Base-by-base conservation (phyloP, 35 echinoderm and acorn worm genomes). In the Amphiura filiformis region DNA sequence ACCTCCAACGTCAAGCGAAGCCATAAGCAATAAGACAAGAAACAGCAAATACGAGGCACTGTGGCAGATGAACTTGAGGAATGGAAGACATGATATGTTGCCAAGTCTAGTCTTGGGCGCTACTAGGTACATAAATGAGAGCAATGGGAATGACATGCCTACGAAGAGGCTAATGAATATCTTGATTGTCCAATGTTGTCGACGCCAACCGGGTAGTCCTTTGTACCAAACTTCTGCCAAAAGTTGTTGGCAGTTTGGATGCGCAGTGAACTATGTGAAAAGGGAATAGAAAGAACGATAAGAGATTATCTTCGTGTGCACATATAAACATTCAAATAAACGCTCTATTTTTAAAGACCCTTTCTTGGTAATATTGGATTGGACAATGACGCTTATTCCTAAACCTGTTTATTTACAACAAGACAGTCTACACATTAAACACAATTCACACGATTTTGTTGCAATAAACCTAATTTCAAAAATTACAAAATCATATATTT, bases 21-120 rank as follows among this genome's bases (percentile, higher is more conserved):
- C 96, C 84, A 98, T 78, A 32, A 98, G 78, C 1, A 98, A 90
- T 23, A 98, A 78, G 14, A 94, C 78, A 31, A 98, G 81, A 56
- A 98, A 98, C 0, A 94, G n/a, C 77, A 94, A 56, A 56, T 94
- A 94, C 56, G 96, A 92, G 57, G 96, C 93, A 85, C 96, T 94
- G 65, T 98, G 96, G 84, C 96, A 94, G 35, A 98, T 94, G 80
- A 98, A 98, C 84, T 98, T 94, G 78, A 98, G 83, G 76, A 98
- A 98, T 82, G 96, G 96, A 98, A 98, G 96, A 98, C 96, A 93
- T 22, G 92, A 35, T 12, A 98, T 91, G 39, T 94, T 84, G 76
- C 96, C 96, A 40, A 98, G 35, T 86, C 88, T 90, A 75, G 93
- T 89, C 39, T 88, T 91, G 64, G 96, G 96, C 32, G 90, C 93